These are phyloP conservation scores for Stichopus chloronotus DNA, from an alignment of 35 echinoderm and acorn worm genomes.

Conservation along the genomic window DNA sequence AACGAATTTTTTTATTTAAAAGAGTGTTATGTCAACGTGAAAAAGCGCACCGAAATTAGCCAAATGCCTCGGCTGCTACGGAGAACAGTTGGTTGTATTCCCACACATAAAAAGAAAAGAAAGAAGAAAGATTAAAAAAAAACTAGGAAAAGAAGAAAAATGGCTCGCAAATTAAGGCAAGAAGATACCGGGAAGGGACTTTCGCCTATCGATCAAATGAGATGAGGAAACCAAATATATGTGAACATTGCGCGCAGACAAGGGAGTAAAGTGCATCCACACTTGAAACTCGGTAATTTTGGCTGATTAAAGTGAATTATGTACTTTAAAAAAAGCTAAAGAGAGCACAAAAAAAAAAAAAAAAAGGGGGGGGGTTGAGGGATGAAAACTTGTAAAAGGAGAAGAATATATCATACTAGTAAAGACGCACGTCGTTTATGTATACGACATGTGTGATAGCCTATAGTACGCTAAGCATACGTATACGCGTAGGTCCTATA, in stretches of 20 bases:
- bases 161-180: background rate
- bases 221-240: background rate
- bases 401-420: too few relatives aligned
- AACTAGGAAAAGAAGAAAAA: background rate
- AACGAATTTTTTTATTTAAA: background rate
- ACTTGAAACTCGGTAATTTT: background rate
- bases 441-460: too few relatives aligned
- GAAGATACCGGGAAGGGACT: background rate
- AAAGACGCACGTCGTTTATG: too few relatives aligned
- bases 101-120: constrained; percentile 22
- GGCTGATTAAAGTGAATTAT: background rate
- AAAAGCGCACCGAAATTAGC: constrained; percentile 13
- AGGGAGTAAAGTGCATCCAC: background rate
- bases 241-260: background rate
- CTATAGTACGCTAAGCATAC: too few relatives aligned
- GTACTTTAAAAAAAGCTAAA: background rate
- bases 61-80: constrained; percentile 30
- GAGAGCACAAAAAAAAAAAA: background rate
- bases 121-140: background rate
- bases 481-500: too few relatives aligned
- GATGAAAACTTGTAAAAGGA: background rate
- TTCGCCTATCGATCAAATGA: background rate
- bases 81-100: constrained; percentile 18
- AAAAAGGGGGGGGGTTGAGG: background rate
- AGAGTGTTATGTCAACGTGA: constrained; percentile 38